Evolutionary conservation across 2,797 vertebrate genomes (phyloP).

Genomic region (Oophaga sylvatica): DNA sequence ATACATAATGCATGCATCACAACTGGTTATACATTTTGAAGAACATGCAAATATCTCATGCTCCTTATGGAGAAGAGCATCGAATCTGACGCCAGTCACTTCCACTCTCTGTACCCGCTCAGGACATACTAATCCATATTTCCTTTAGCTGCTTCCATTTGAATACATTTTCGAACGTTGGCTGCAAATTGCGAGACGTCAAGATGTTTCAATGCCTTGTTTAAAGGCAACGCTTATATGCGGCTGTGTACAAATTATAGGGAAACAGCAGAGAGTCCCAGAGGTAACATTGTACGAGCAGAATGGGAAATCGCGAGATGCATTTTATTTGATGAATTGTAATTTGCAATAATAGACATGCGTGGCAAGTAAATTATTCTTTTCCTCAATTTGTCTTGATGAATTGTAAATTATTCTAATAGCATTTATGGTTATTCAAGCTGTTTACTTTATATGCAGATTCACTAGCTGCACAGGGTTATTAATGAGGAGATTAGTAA

Average conservation of each 20-base stretch:
- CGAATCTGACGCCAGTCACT: constrained; percentile 55
- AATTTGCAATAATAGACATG: constrained; percentile 65
- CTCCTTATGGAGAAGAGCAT: constrained; percentile 43
- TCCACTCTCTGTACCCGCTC: constrained; percentile 25
- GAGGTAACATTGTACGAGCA: constrained; percentile 50
- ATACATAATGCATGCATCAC: constrained; percentile 55
- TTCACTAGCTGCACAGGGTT: constrained; percentile 38
- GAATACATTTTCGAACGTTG: constrained; percentile 45
- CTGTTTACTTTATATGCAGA: constrained; percentile 59
- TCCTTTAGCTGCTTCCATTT: constrained; percentile 21
- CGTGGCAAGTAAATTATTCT: constrained; percentile 74
- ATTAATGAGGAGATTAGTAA: constrained; percentile 60
- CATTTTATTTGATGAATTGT: constrained; percentile 60
- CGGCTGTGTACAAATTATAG: constrained; percentile 35
- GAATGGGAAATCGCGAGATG: constrained; percentile 53
- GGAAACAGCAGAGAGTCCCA: constrained; percentile 26
- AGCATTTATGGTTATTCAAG: constrained; percentile 71
- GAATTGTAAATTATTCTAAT: constrained; percentile 76
- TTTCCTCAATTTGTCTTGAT: constrained; percentile 76
- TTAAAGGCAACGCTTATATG: constrained; percentile 22
- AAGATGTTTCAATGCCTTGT: constrained; percentile 10
- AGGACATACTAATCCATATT: constrained; percentile 43
- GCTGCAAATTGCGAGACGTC: constrained; percentile 7
- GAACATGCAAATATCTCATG: constrained; percentile 55
- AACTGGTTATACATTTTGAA: constrained; percentile 52